Evolutionary conservation across 35 echinoderm and acorn worm genomes (phyloP), one percentile per base, ranked within the genome.

Genomic region (Patiria miniata): DNA sequence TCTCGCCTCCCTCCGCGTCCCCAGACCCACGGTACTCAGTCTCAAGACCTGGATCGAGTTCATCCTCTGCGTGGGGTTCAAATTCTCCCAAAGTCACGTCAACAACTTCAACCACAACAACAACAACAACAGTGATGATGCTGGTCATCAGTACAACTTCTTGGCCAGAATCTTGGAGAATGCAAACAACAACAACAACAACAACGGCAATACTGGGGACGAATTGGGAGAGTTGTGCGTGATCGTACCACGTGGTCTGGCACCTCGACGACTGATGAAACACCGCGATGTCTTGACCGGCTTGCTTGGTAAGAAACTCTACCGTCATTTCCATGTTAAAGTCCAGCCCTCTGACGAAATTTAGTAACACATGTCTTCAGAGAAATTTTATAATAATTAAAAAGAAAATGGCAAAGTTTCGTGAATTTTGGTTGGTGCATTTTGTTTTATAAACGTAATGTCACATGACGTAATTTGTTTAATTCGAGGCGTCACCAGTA

Each of bases 31-130:
- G 34, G 38, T 52, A 14, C 38, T 84, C 52, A 84, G 82, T 22
- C 51, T 53, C 3, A 84, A 38, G 22, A 84, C 57, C 36, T 84
- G 82, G 82, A 59, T 36, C 38, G 82, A 84, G 53, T 40, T 84
- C 16, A 58, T 84, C 53, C 57, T 84, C 57, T 53, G 51, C 2
- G 38, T 84, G 53, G 82, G 82, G n/a, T 84, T 84, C 28, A 73
- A 73, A 30, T 73, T 73, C 65, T 73, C 65, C 2, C 65, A 73
- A 73, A 30, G 26, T 34, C 23, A 73, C 65, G 34, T 32, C 65
- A 12, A 32, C 8, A 73, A 30, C 65, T 32, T 28, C 7, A 73
- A 73, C 65, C 21, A 73, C 29, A 73, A 73, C 65, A 28, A 73
- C 65, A 34, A 73, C 0, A 34, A 73, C 2, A 59, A 58, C 38